Percentiles rank a stretch among this genome's conserved stretches.
phyloP scores from a whole-genome alignment of 1,140 invertebrate species.

The Psilanteris sp. region DNA sequence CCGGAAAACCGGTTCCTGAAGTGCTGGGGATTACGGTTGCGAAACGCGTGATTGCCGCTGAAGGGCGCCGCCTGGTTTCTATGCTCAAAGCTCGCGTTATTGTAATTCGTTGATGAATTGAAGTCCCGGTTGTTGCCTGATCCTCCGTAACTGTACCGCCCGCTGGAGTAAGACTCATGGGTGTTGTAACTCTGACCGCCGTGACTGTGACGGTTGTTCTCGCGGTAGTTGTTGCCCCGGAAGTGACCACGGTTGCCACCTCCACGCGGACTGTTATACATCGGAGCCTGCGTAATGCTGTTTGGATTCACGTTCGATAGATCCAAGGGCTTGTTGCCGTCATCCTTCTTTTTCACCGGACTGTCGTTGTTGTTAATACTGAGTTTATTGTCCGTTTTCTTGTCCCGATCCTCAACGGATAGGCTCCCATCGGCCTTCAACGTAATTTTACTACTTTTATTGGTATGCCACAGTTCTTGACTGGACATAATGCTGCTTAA shows the following conservation, averaged over 20 bases:
- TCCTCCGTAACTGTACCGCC: constrained; percentile 71
- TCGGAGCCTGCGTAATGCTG: constrained; percentile 81
- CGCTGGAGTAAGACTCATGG: constrained; percentile 55
- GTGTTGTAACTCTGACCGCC: constrained; percentile 63
- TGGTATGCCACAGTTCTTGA: constrained; percentile 87
- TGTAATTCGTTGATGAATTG: constrained; percentile 66
- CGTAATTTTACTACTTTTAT: constrained; percentile 81
- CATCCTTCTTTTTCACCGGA: constrained; percentile 64
- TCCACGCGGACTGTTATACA: constrained; percentile 79
- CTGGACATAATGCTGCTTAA: constrained; percentile 87
- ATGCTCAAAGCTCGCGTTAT: constrained; percentile 71
- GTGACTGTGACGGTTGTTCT: constrained; percentile 71
- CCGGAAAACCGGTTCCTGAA: constrained; percentile 69
- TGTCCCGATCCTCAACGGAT: constrained; percentile 72
- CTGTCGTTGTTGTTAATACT: constrained; percentile 72
- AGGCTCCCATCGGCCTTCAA: constrained; percentile 83
- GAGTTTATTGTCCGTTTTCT: constrained; percentile 59
- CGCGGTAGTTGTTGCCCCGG: constrained; percentile 71
- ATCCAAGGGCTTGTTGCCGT: constrained; percentile 67
- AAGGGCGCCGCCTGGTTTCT: constrained; percentile 67
- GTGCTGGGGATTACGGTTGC: constrained; percentile 73
- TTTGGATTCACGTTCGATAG: constrained; percentile 69
- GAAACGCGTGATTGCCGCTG: constrained; percentile 70
- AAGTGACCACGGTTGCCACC: constrained; percentile 73
- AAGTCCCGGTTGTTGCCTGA: constrained; percentile 68